A percentile compares a stretch with the other conserved stretches of the same genome.
These are phyloP conservation scores for Rhadinocentrus ornatus DNA, from an alignment of 2,797 vertebrate genomes.

Conservation along the genomic window DNA sequence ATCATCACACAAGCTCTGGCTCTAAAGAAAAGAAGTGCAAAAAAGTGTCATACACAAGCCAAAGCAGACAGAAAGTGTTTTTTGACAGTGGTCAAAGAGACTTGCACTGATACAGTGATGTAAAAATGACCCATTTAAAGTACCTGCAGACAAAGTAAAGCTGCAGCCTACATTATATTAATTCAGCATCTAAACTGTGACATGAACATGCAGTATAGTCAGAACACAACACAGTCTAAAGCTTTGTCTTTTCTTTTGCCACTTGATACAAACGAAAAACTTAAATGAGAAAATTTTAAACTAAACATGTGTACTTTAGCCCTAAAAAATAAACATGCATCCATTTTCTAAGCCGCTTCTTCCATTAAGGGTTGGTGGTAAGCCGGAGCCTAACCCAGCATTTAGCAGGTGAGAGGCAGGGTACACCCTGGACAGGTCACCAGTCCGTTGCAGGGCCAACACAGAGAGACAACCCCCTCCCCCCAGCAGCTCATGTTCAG, in stretches of 20 bases:
- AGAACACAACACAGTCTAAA: neutral
- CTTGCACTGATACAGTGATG: neutral
- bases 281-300: neutral
- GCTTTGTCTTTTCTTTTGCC: neutral
- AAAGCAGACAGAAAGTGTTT: neutral
- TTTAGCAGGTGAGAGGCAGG: no score
- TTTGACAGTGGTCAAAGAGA: neutral
- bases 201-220: neutral
- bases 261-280: neutral
- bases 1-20: constrained; percentile 85
- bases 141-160: neutral
- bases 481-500: no score
- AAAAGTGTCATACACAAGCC: constrained; percentile 5
- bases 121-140: neutral
- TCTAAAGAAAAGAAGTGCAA: constrained; percentile 59
- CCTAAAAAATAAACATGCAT: neutral
- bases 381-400: no score
- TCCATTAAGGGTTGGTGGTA: no score
- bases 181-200: neutral
- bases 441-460: no score
- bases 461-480: no score
- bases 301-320: no score
- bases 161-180: no score
- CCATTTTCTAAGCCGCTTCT: no score
- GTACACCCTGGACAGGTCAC: no score